Conservation (phyloP, 2,113 vertebrate genomes). For the Opisthocomus hoazin region DNA sequence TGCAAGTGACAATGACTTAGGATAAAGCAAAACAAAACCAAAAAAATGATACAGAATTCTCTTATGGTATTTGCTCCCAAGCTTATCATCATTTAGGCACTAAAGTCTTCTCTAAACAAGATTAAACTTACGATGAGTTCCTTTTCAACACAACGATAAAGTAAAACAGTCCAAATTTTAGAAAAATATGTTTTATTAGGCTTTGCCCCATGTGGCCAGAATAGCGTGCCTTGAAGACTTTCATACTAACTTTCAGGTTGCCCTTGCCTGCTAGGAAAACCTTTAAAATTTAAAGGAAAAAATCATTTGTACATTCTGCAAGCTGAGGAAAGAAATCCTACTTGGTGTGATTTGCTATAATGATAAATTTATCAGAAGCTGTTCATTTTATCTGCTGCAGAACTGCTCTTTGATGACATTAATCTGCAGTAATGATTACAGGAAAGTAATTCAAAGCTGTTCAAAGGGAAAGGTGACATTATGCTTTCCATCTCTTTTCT, state of each 20-base stretch:
- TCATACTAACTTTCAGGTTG: constrained; percentile 14
- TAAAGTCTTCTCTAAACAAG: background rate
- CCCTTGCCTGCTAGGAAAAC: constrained; percentile 5
- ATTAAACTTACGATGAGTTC: background rate
- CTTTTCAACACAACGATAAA: background rate
- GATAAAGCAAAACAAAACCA: background rate
- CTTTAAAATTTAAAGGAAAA: constrained; percentile 45
- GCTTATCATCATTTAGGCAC: background rate
- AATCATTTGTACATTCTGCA: constrained; percentile 43
- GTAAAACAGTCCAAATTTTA: background rate
- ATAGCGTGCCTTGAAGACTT: background rate
- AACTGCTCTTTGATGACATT: constrained; percentile 64
- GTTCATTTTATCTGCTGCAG: constrained; percentile 55
- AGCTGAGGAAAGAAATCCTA: constrained; percentile 26
- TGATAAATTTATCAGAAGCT: constrained; percentile 66
- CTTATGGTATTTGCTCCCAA: background rate
- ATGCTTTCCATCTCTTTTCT: constrained; percentile 27
- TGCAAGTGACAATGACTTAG: background rate
- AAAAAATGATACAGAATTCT: background rate
- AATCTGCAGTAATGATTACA: constrained; percentile 67
- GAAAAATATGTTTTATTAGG: background rate
- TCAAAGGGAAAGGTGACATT: constrained; percentile 25
- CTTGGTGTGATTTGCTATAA: constrained; percentile 51
- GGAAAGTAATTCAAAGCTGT: constrained; percentile 48
- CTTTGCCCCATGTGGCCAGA: background rate